phyloP scores from a whole-genome alignment of 2,113 vertebrate species.

The Sylvietta virens region DNA sequence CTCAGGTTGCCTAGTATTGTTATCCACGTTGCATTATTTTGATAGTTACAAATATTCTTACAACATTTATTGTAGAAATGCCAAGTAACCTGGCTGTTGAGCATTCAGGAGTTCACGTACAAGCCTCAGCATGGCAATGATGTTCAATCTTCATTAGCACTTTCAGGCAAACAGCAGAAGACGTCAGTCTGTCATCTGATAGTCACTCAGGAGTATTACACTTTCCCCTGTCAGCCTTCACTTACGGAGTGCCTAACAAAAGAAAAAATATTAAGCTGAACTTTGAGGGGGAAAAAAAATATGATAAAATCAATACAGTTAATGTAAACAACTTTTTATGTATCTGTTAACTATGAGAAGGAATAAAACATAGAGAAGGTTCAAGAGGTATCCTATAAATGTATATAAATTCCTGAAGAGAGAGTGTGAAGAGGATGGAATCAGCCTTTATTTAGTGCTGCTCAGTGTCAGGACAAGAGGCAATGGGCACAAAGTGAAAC shows the following conservation, averaged over 20 bases:
- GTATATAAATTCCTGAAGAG: background rate
- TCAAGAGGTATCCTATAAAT: background rate
- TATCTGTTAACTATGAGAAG: background rate
- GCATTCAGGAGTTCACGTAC: background rate
- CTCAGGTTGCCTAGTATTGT: background rate
- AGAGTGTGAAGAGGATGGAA: background rate
- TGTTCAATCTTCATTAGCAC: background rate
- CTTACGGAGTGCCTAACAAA: background rate
- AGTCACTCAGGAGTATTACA: background rate
- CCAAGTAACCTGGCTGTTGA: background rate
- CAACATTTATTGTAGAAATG: background rate
- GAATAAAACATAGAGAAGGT: background rate
- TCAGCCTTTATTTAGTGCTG: background rate
- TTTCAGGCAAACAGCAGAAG: background rate
- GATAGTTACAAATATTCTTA: background rate
- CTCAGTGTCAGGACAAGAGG: background rate
- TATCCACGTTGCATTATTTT: background rate
- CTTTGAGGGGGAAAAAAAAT: fast-evolving
- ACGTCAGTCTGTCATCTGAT: background rate
- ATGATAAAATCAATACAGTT: background rate
- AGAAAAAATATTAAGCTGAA: background rate
- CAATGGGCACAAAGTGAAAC: background rate
- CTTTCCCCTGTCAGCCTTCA: background rate
- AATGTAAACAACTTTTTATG: background rate
- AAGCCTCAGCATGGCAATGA: background rate